A percentile compares a stretch with the other conserved stretches of the same genome.
Evolutionary conservation across 2,888 invertebrate genomes (phyloP).

Genomic region (Myopa testacea): DNA sequence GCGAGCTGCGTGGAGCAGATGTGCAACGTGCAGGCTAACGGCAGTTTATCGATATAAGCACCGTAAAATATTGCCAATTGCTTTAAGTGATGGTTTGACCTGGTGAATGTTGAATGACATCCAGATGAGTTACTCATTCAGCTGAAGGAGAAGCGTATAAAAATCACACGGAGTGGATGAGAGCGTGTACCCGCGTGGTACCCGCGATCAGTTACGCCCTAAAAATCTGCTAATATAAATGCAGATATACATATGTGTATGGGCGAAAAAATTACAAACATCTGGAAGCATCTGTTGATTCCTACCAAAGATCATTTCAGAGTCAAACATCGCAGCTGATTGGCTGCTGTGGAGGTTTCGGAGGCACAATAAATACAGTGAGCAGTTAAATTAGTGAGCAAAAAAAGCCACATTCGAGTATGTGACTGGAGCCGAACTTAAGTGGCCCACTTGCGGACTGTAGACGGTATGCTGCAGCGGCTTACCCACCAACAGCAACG

Average conservation of each 20-base stretch:
- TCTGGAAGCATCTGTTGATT: background rate
- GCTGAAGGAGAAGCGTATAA: background rate
- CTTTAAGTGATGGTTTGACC: background rate
- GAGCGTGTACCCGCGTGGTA: no score
- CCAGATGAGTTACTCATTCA: background rate
- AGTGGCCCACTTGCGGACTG: background rate
- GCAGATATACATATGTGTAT: no score
- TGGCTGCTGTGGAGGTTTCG: slow-evolving; percentile 3
- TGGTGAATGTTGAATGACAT: background rate
- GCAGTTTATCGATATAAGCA: slow-evolving; percentile 3
- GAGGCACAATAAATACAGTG: background rate
- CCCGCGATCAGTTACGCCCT: no score
- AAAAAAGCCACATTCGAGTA: background rate
- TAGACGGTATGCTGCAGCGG: background rate
- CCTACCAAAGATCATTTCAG: background rate
- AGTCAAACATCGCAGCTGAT: slow-evolving; percentile 17
- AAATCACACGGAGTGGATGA: no score
- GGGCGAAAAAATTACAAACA: no score
- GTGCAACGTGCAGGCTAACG: background rate
- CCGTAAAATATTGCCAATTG: slow-evolving; percentile 30
- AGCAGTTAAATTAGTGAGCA: background rate
- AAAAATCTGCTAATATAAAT: no score
- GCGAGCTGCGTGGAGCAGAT: background rate
- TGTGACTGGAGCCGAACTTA: background rate
- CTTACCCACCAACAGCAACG: slow-evolving; percentile 38